These are phyloP conservation scores for Caenorhabditis virilis DNA, from an alignment of 2,888 invertebrate genomes.

Conservation along the genomic window DNA sequence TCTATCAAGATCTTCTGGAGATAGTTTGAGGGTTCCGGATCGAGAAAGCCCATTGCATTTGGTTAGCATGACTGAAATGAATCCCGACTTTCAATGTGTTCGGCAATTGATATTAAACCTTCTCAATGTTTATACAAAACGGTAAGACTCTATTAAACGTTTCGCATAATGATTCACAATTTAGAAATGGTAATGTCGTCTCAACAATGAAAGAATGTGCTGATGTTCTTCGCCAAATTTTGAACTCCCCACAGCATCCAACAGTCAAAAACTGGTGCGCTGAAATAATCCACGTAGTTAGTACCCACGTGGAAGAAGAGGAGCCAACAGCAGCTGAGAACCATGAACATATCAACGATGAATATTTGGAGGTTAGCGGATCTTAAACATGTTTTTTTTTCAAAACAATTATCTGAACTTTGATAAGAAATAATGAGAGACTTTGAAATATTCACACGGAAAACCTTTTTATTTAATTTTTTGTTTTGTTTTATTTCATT, in stretches of 20 bases:
- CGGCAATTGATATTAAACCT: conserved; percentile 66
- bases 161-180: neutral
- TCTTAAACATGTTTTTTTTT: too few species aligned
- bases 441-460: too few species aligned
- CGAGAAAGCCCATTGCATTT: conserved; percentile 66
- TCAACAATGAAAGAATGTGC: conserved; percentile 62
- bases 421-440: too few species aligned
- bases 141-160: conserved; percentile 8
- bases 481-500: too few species aligned
- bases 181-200: conserved; percentile 56
- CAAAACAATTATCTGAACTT: too few species aligned
- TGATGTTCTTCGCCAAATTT: conserved; percentile 63
- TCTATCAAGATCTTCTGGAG: conserved; percentile 62
- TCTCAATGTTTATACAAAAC: conserved; percentile 57
- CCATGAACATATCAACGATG: conserved; percentile 71
- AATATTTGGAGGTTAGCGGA: conserved; percentile 73
- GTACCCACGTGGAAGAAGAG: conserved; percentile 66
- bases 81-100: conserved; percentile 67
- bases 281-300: conserved; percentile 65
- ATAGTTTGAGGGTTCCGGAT: conserved; percentile 66
- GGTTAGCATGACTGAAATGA: conserved; percentile 65
- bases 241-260: conserved; percentile 68
- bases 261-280: conserved; percentile 67
- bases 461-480: too few species aligned
- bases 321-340: conserved; percentile 71